Evolutionary conservation across 2,797 vertebrate genomes (phyloP), one percentile per base, ranked within the genome.

Genomic region (Salarias fasciatus): DNA sequence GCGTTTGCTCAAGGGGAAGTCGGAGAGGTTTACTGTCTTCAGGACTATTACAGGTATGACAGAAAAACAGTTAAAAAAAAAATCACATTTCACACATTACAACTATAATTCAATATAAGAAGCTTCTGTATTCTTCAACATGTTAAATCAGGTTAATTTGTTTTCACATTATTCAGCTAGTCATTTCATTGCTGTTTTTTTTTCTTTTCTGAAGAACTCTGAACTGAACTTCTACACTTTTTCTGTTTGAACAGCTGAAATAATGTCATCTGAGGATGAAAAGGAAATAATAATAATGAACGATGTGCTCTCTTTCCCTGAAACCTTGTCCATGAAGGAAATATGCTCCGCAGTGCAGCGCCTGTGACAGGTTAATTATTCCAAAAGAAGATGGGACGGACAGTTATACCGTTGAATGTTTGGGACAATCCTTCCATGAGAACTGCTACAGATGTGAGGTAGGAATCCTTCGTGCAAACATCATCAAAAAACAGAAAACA

Each of bases 371-470:
- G 29, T 92, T 95, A 79, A 98, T 99, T 40, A 86, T 98, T 70
- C 95, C 95, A 0, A 87, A 88, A 40, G 65, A 72, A 0, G 93
- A 95, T 0, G 95, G 94, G 1, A 88, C 92, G 15, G 95, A 97
- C 76, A 93, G 93, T 80, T 98, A 89, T 88, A 96, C 94, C 48
- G 95, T 98, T 0, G 94, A 97, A 85, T 97, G 95, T 75, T 82
- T 96, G 78, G 95, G 96, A 11, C 91, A 70, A 37, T 92, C 88
- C 47, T 98, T 95, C 84, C 97, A 99, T 0, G 95, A 98, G 76
- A 93, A 94, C 66, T 99, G 97, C 87, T 98, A 96, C 81, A 77
- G 95, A 55, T 99, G 97, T 0, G 94, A 98, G 94, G 97, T 97
- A 72, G 61, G 37, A n/a, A n/a, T n/a, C n/a, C n/a, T n/a, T n/a